Evolutionary conservation across 1,140 invertebrate genomes (phyloP).

Genomic region (Musca domestica): DNA sequence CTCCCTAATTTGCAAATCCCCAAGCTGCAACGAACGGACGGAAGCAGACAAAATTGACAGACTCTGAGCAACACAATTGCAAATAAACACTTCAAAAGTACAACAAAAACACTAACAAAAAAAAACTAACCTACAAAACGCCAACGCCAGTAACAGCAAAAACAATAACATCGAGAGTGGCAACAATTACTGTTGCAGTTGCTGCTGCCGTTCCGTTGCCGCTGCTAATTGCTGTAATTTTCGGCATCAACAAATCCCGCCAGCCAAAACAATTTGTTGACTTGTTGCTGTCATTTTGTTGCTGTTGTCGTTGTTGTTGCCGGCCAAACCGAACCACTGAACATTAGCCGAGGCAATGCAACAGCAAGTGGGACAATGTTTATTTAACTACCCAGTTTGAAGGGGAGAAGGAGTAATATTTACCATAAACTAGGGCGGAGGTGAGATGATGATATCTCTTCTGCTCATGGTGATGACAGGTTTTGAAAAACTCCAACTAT

Average conservation of each 20-base stretch:
- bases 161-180: too few relatives aligned
- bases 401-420: too few relatives aligned
- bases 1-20: too few relatives aligned
- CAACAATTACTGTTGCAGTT: neutral
- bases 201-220: too few relatives aligned
- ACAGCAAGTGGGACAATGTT: neutral
- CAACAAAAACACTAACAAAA: neutral
- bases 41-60: neutral
- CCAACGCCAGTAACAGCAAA: too few relatives aligned
- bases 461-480: too few relatives aligned
- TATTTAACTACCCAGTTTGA: too few relatives aligned
- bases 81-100: neutral
- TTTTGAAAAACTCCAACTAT: too few relatives aligned
- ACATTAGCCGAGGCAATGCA: too few relatives aligned
- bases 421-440: too few relatives aligned
- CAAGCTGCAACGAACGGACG: neutral
- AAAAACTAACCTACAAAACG: neutral
- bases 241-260: constrained; percentile 9
- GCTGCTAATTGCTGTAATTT: constrained; percentile 17
- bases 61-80: neutral
- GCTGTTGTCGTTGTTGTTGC: neutral
- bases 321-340: neutral
- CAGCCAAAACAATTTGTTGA: neutral
- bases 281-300: neutral
- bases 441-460: too few relatives aligned